Percentiles rank a stretch among this genome's conserved stretches.
Conservation (phyloP, 2,888 invertebrate species). For the Siphlonurus alternatus region DNA sequence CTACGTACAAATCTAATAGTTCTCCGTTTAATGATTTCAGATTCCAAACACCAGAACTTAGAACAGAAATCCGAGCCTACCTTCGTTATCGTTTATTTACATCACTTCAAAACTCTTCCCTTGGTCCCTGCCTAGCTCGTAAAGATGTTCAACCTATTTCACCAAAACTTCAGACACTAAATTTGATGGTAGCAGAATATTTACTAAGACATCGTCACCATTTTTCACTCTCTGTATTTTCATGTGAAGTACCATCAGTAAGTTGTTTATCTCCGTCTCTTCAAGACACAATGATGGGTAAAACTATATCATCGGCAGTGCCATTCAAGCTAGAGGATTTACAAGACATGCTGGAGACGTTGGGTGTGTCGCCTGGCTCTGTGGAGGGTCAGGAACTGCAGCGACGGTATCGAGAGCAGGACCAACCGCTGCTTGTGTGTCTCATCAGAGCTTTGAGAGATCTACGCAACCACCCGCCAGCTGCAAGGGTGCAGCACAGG, state of each 20-base stretch:
- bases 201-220: neutral
- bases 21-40: too few species aligned
- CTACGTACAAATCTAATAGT: too few species aligned
- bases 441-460: neutral
- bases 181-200: neutral
- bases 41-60: neutral
- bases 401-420: neutral
- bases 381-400: neutral
- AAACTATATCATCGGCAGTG: neutral
- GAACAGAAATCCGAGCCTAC: neutral
- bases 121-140: neutral
- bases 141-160: neutral
- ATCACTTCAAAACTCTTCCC: neutral
- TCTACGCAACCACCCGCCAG: neutral
- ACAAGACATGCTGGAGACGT: neutral
- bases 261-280: neutral
- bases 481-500: neutral
- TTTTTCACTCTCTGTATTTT: neutral
- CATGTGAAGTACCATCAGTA: neutral
- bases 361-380: neutral
- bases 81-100: neutral
- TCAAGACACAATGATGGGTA: neutral
- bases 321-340: neutral
- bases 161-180: slow-evolving; percentile 1
- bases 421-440: neutral